Evolutionary conservation across 2,113 vertebrate genomes (phyloP), one percentile per base, ranked within the genome.

Genomic region (Propithecus coquereli): DNA sequence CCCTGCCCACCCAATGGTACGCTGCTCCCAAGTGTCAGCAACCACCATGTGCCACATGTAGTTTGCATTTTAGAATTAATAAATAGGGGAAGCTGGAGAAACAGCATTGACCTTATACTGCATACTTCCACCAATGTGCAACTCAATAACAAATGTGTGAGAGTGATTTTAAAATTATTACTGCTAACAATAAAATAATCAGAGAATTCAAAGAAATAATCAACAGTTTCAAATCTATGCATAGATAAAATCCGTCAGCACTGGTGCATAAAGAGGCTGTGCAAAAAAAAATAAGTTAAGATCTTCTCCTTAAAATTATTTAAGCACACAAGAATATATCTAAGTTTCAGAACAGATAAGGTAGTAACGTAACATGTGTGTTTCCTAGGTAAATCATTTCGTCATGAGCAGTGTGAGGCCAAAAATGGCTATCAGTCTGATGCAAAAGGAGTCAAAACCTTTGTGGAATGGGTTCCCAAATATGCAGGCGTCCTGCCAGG

Each of bases 391-490:
- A 99, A 99, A 98, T 99, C 98, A 94, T 99, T 99, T 97, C 99
- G 99, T 8, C 99, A 99, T 93, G 99, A 99, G 97, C 99, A 99
- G 85, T 99, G 99, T 94, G 99, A 99, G 95, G 98, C 99, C 85
- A 99, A 99, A 65, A 99, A 99, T n/a, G 99, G 99, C 3, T 99
- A 99, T 85, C 99, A 99, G 94, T 99, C 99, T 4, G 99, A 99
- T n/a, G 98, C 99, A 27, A 99, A 99, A 97, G 99, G 99, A 65
- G 98, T 99, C 86, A 99, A 99, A 98, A 99, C 99, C 0, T 99
- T 99, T 71, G 99, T 99, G 73, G 99, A 99, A 95, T 99, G 99
- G 99, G 99, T 99, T 61, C 99, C 99, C 4, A 99, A 99, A 95
- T 99, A 99, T 0, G 99, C 99, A 6, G 99, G 99, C 5, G 98